Evolutionary conservation across 2,113 vertebrate genomes (phyloP).

Genomic region (Phocoena phocoena): DNA sequence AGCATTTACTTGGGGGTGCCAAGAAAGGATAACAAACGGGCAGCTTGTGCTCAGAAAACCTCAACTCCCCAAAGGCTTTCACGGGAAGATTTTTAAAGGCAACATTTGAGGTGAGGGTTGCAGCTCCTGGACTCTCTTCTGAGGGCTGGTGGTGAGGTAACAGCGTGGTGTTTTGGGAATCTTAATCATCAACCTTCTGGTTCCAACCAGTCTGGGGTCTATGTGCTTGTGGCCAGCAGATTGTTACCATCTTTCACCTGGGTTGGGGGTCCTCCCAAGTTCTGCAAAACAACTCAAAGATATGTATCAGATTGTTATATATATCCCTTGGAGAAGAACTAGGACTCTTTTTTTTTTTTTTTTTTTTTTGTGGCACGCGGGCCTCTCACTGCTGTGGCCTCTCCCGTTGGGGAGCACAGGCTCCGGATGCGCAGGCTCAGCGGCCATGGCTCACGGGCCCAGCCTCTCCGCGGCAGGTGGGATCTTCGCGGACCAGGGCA

Average conservation of each 20-base stretch:
- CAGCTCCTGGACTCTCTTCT: neutral
- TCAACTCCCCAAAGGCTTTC: neutral
- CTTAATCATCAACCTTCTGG: neutral
- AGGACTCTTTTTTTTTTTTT: neutral
- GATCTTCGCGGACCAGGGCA: too few relatives aligned
- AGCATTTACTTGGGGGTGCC: neutral
- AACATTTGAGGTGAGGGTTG: neutral
- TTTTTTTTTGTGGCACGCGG: too few relatives aligned
- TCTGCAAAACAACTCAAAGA: neutral
- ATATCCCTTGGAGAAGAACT: neutral
- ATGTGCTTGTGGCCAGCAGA: neutral
- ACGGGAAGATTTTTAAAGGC: neutral
- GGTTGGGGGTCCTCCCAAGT: neutral
- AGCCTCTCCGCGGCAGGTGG: too few relatives aligned
- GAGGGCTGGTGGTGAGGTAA: neutral
- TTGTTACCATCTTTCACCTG: neutral
- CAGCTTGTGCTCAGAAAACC: neutral
- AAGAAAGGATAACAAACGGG: neutral
- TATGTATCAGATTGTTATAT: neutral
- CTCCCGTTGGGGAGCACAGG: too few relatives aligned
- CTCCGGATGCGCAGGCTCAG: too few relatives aligned
- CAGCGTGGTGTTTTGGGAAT: neutral
- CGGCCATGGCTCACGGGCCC: too few relatives aligned
- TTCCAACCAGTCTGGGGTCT: neutral
- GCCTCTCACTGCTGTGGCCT: too few relatives aligned